Percentiles rank a stretch among this genome's conserved stretches.
Conservation (phyloP, 2,797 vertebrate species). For the Salarias fasciatus region DNA sequence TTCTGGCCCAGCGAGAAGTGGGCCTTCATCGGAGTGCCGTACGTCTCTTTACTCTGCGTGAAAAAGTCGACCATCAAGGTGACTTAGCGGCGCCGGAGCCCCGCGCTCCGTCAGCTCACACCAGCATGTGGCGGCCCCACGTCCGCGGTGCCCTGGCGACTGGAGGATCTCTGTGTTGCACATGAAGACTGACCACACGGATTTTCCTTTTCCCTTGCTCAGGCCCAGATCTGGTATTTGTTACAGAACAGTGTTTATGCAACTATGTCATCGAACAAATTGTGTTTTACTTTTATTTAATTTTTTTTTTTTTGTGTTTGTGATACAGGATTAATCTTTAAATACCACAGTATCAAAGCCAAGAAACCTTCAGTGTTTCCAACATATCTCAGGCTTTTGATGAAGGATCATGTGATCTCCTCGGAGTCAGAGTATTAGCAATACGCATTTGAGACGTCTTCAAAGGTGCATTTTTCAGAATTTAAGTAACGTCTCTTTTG, state of each 20-base stretch:
- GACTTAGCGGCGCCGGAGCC: slow-evolving; percentile 78
- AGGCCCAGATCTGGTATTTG: slow-evolving; percentile 17
- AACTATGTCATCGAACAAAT: slow-evolving; percentile 47
- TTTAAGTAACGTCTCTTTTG: too few species aligned
- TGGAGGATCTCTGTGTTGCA: slow-evolving; percentile 6
- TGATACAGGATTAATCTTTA: slow-evolving; percentile 24
- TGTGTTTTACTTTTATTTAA: slow-evolving; percentile 5
- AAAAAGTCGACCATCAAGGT: slow-evolving; percentile 92
- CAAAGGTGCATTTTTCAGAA: too few species aligned
- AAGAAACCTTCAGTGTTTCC: slow-evolving; percentile 53
- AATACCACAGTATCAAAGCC: slow-evolving; percentile 38
- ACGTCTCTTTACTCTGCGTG: slow-evolving; percentile 92
- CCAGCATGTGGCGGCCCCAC: slow-evolving; percentile 3
- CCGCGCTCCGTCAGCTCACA: slow-evolving; percentile 5
- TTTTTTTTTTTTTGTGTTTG: background rate
- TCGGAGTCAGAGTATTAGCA: slow-evolving; percentile 20
- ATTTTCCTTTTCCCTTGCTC: slow-evolving; percentile 13
- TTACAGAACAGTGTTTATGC: slow-evolving; percentile 45
- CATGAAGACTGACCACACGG: slow-evolving; percentile 8
- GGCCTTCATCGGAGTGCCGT: slow-evolving; percentile 97
- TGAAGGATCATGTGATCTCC: slow-evolving; percentile 20
- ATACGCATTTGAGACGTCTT: slow-evolving; percentile 37
- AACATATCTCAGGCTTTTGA: slow-evolving; percentile 53
- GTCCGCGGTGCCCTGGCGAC: slow-evolving; percentile 24
- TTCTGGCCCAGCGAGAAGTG: slow-evolving; percentile 99